Evolutionary conservation across 2,797 vertebrate genomes (phyloP).

Genomic region (Coreius guichenoti): DNA sequence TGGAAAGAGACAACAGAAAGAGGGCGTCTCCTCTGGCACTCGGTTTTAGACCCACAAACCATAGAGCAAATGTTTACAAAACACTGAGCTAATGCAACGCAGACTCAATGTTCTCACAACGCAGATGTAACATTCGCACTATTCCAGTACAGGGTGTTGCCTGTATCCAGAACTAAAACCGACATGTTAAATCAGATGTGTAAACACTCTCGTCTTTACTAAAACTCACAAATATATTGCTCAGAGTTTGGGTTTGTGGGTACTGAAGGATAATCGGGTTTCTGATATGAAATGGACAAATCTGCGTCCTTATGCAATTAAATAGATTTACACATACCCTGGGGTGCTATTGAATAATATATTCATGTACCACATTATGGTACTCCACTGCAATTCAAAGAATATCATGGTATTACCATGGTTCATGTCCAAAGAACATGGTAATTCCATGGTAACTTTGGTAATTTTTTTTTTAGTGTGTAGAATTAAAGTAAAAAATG

Average conservation of each 20-base stretch:
- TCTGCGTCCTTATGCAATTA: neutral
- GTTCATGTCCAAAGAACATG: neutral
- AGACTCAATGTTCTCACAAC: neutral
- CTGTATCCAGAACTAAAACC: neutral
- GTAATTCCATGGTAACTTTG: neutral
- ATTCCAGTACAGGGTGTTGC: neutral
- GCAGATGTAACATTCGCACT: neutral
- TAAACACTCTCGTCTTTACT: neutral
- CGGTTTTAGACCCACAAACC: neutral
- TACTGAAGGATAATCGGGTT: neutral
- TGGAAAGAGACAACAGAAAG: neutral
- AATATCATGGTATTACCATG: neutral
- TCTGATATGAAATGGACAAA: neutral
- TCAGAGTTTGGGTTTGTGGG: neutral
- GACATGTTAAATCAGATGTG: neutral
- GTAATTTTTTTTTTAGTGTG: neutral
- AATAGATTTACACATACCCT: neutral
- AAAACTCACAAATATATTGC: neutral
- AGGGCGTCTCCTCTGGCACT: neutral
- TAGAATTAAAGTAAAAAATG: neutral
- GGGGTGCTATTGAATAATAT: neutral
- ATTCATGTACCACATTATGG: neutral
- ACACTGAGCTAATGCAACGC: neutral
- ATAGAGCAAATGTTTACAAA: conserved; percentile 20
- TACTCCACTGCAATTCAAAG: neutral